Base-by-base conservation (phyloP, 1,140 invertebrate genomes). In the Pollicipes pollicipes region DNA sequence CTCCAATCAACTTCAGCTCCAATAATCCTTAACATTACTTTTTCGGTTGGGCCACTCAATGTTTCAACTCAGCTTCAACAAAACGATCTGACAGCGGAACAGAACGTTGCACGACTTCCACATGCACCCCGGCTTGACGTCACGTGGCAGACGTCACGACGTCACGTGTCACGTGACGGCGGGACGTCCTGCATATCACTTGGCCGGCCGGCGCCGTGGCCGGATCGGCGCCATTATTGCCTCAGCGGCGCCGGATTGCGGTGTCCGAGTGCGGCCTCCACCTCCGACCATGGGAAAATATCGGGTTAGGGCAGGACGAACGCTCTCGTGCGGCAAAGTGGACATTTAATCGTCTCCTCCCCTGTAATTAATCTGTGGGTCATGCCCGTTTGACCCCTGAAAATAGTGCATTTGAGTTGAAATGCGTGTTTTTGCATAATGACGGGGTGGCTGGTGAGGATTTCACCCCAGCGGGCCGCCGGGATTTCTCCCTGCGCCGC, bases 341-440 rank as follows among this genome's bases (percentile, higher is more conserved):
- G 45, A 58, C 45, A 58, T 58, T 58, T 58, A 58, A 58, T 58
- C 45, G 45, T 58, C 45, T 10, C 45, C 45, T 58, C 45, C 45
- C 45, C 45, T 13, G 45, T 58, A 58, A 58, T 58, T 58, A 58
- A 58, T 58, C 45, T 24, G 13, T 24, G 21, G 45, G 45, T 58
- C 45, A 58, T 58, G 45, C 45, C 45, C 45, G 45, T 58, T 58
- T 58, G 45, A 58, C 45, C 45, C 45, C 45, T 58, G 45, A 58
- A 58, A 58, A 58, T 58, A 58, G 45, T 58, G 45, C 45, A 58
- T 58, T 58, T 58, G 45, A 58, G 45, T 58, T 58, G 45, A 58
- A 58, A 58, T 58, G 45, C 45, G 45, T 21, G 45, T 58, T 58
- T 58, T 58, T 58, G 45, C 45, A 58, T 58, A 58, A 58, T 58